Evolutionary conservation across 2,113 vertebrate genomes (phyloP), one percentile per base, ranked within the genome.

Genomic region (Phycodurus eques): DNA sequence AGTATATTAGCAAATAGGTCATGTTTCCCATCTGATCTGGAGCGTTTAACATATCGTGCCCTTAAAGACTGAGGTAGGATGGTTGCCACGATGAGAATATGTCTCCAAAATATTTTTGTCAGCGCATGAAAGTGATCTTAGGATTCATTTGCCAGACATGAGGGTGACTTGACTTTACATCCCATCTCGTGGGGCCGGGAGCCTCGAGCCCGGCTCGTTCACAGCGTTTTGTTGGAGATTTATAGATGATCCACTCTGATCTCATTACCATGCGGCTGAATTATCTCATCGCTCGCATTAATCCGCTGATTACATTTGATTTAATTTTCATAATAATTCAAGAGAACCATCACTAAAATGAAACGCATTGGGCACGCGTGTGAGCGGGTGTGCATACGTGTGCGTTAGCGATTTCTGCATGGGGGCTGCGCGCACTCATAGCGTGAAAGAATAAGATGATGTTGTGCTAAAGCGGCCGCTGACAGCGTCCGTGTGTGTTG

Each of bases 271-370:
- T 73, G 77, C 81, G 56, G 84, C 83, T 92, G 90, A 93, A 90
- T 92, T 80, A 93, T 91, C 88, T 90, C 86, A 82, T 91, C 85
- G 88, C 84, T 89, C 73, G 71, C 89, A 89, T 92, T 92, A 92
- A 93, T 94, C 90, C 87, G 68, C 74, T 83, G 86, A 91, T 93
- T 91, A 91, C 85, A 83, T 90, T 92, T 92, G 89, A 93, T 91
- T 93, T 92, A 89, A 92, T 92, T 92, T 92, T 91, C 88, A 90
- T 90, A 84, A 88, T 93, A 90, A 93, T 93, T 94, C 91, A 93
- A 92, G 83, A 90, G 88, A 92, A 92, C 87, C 91, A 92, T 92
- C 91, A 86, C 86, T 86, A 89, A 91, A 91, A 91, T 90, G 84
- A 89, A 90, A 90, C 83, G 76, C 79, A 85, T 82, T 84, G 35